phyloP scores from a whole-genome alignment of 2,888 invertebrate species.

The Leptopilina myrica region DNA sequence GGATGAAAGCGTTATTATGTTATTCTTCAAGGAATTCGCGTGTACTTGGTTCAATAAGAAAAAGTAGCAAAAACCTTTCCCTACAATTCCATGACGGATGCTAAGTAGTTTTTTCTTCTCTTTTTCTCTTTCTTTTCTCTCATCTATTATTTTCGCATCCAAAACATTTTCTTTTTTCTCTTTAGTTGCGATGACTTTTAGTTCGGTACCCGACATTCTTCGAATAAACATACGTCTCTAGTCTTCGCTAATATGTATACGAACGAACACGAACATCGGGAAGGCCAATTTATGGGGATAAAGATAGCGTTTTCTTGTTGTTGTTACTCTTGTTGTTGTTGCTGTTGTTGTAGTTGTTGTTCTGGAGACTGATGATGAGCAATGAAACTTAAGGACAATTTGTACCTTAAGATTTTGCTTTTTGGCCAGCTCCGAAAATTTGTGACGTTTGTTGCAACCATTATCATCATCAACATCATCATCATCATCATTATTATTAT shows the following conservation, averaged over 20 bases:
- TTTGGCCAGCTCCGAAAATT: conserved; percentile 54
- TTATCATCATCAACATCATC: not conserved
- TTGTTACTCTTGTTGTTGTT: conserved; percentile 39
- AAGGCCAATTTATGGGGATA: conserved; percentile 72
- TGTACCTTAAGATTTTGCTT: conserved; percentile 68
- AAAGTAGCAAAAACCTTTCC: conserved; percentile 43
- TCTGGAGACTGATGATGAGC: conserved; percentile 66
- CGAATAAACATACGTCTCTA: conserved; percentile 58
- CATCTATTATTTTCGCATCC: conserved; percentile 11
- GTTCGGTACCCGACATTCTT: conserved; percentile 64
- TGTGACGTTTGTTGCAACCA: conserved; percentile 43
- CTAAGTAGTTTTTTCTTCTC: conserved; percentile 14
- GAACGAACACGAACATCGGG: conserved; percentile 72
- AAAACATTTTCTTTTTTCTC: not conserved
- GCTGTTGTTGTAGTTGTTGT: conserved; percentile 67
- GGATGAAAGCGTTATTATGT: conserved; percentile 28
- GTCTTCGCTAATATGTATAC: conserved; percentile 68
- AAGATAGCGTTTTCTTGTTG: conserved; percentile 69
- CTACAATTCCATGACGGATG: conserved; percentile 39
- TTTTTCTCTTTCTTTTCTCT: conserved; percentile 2
- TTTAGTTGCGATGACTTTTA: conserved; percentile 39
- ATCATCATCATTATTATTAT: conserved; percentile 20
- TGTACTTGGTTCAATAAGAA: conserved; percentile 22
- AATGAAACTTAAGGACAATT: conserved; percentile 69
- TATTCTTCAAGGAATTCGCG: conserved; percentile 13